phyloP scores from a whole-genome alignment of 2,888 invertebrate species.

The Pseudanteris insignis region DNA sequence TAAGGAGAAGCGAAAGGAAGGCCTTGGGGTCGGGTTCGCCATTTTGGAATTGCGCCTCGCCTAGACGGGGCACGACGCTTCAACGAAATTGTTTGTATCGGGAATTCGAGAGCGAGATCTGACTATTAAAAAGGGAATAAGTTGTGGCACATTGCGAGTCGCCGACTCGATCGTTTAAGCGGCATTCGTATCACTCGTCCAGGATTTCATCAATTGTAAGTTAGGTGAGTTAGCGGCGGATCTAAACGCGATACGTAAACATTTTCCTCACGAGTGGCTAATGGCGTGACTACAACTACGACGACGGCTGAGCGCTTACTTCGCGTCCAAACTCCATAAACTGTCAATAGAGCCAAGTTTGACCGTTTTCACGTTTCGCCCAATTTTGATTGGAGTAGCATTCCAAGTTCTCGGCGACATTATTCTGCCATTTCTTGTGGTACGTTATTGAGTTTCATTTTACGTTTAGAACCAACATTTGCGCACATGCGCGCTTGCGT shows the following conservation, averaged over 20 bases:
- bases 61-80: too few species aligned
- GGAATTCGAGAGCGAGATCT: too few species aligned
- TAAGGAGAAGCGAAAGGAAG: too few species aligned
- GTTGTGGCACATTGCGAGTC: too few species aligned
- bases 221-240: slow-evolving; percentile 38
- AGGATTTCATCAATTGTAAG: slow-evolving; percentile 27
- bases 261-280: slow-evolving; percentile 6
- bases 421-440: slow-evolving; percentile 19
- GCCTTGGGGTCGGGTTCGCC: too few species aligned
- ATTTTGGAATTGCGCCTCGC: too few species aligned
- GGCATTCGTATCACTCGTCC: slow-evolving; percentile 23
- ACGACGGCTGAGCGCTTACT: not conserved
- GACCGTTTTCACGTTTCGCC: not conserved
- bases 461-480: slow-evolving; percentile 22
- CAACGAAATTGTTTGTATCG: too few species aligned
- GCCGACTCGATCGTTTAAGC: slow-evolving; percentile 21
- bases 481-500: slow-evolving; percentile 18
- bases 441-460: slow-evolving; percentile 36
- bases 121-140: too few species aligned
- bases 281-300: slow-evolving; percentile 1
- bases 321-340: not conserved
- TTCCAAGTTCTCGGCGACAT: slow-evolving; percentile 13
- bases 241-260: slow-evolving; percentile 20
- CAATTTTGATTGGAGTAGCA: slow-evolving; percentile 5
- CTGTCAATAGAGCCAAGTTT: not conserved